phyloP scores from a whole-genome alignment of 1,140 invertebrate genomes.

The Cydia fagiglandana region DNA sequence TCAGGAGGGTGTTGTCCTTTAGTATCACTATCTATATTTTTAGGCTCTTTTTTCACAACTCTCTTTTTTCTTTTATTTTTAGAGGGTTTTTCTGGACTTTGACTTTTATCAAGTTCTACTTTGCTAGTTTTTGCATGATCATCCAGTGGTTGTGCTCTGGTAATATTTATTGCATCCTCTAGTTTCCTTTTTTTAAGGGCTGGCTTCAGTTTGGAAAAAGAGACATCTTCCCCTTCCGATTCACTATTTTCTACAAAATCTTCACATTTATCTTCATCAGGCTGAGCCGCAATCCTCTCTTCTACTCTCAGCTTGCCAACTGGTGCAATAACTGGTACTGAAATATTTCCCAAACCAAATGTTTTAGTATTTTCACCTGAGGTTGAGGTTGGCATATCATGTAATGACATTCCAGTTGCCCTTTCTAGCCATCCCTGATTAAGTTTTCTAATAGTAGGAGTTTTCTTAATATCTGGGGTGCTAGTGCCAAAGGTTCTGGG shows the following conservation, averaged over 20 bases:
- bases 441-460: conserved; percentile 63
- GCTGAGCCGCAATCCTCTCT: conserved; percentile 47
- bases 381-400: background rate
- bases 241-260: conserved; percentile 85
- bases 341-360: conserved; percentile 72
- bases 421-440: conserved; percentile 80
- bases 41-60: conserved; percentile 37
- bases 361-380: conserved; percentile 36
- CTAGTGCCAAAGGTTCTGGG: background rate
- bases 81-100: conserved; percentile 35
- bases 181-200: conserved; percentile 74
- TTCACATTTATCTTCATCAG: conserved; percentile 44
- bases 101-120: conserved; percentile 37
- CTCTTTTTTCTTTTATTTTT: conserved; percentile 39
- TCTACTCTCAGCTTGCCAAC: background rate
- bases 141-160: conserved; percentile 40
- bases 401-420: conserved; percentile 46
- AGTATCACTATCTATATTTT: conserved; percentile 35
- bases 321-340: conserved; percentile 34
- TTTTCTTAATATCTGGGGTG: conserved; percentile 26
- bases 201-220: conserved; percentile 65
- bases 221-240: conserved; percentile 80
- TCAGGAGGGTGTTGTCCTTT: conserved; percentile 55
- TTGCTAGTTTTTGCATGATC: conserved; percentile 36
- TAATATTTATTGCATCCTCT: conserved; percentile 33